Base-by-base conservation (phyloP, 35 echinoderm and acorn worm genomes). In the Heliocidaris tuberculata region DNA sequence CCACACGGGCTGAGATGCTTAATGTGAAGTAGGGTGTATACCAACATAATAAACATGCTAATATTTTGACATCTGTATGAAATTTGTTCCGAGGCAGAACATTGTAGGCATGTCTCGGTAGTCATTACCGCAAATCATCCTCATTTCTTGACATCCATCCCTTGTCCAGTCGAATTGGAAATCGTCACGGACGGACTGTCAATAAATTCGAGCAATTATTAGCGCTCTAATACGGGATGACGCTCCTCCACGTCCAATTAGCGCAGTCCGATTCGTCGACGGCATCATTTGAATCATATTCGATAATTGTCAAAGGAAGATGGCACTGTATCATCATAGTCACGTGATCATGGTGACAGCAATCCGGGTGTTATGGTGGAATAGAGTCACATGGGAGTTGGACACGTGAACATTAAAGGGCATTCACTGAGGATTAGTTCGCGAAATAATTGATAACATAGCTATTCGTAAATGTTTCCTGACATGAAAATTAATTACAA, bases 221-320 rank as follows among this genome's bases (percentile, higher is more conserved):
- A 48, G 87, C 17, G 31, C 87, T 48, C 87, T 48, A 48, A 93
- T 48, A 27, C 91, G 48, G 21, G 48, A 30, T 52, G 48, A 93
- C 91, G 50, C 29, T 50, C 1, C 48, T 49, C 48, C 48, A 9
- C 50, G 50, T 49, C 91, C 91, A 93, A 93, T 93, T 93, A 93
- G 47, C 48, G 31, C 21, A 32, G 50, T 50, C 91, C 48, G 48
- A 93, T 93, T 93, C 48, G 91, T 93, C 32, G 48, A 31, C 91
- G n/a, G 50, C 91, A 49, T 93, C 91, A 59, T 93, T 93, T 93
- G 91, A 93, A 35, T 93, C 91, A 93, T 31, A 93, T 93, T 59
- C 50, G 91, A 93, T 93, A 93, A 93, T 93, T 93, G 91, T 93
- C 91, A 93, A 89, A 89, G 29, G 19, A 30, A 42, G 87, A 32